A percentile compares a stretch with the other conserved stretches of the same genome.
Evolutionary conservation across 2,797 vertebrate species (phyloP).

Genomic region (Triplophysa bombifrons): DNA sequence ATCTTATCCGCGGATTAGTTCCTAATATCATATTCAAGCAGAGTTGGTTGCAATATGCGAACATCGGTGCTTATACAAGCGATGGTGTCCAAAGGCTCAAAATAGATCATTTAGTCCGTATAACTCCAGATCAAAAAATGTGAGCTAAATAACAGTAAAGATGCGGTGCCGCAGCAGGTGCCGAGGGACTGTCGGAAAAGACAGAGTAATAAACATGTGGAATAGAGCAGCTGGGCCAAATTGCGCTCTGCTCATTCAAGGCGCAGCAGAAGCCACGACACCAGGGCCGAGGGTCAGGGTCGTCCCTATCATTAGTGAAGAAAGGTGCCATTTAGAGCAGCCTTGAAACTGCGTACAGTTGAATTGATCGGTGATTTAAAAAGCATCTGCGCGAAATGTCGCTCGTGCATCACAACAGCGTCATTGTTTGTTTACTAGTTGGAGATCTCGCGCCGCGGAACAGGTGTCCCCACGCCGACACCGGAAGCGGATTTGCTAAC

Average conservation of each 20-base stretch:
- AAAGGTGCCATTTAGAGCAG: slow-evolving; percentile 62
- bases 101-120: neutral
- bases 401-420: neutral
- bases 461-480: slow-evolving; percentile 10
- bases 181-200: slow-evolving; percentile 56
- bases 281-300: slow-evolving; percentile 73
- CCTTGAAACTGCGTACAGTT: slow-evolving; percentile 46
- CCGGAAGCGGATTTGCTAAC: neutral
- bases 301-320: slow-evolving; percentile 63
- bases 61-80: neutral
- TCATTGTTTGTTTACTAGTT: slow-evolving; percentile 13
- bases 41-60: neutral
- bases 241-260: slow-evolving; percentile 73
- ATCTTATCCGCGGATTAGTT: slow-evolving; percentile 39
- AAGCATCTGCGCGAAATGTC: slow-evolving; percentile 25
- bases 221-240: slow-evolving; percentile 75
- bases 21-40: slow-evolving; percentile 16
- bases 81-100: neutral
- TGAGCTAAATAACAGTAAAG: slow-evolving; percentile 44
- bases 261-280: slow-evolving; percentile 70
- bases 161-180: slow-evolving; percentile 69
- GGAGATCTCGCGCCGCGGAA: neutral
- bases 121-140: neutral
- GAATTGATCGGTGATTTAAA: slow-evolving; percentile 36
- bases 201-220: slow-evolving; percentile 68